Conservation (phyloP, 1,140 invertebrate genomes). For the Probaryconus sp. region DNA sequence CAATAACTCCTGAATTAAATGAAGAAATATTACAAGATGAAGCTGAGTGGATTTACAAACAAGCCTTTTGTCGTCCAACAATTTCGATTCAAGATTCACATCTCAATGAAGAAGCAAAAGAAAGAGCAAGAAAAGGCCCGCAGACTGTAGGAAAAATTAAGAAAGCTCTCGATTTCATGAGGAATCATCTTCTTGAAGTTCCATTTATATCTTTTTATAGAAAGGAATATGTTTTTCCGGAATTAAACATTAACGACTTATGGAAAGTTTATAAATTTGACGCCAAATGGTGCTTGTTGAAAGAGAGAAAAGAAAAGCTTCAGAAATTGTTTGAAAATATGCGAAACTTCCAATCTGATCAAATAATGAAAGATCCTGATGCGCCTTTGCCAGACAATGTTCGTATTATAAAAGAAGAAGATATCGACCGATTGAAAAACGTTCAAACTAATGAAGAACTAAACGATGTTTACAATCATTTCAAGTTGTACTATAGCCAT, state of each 20-base stretch:
- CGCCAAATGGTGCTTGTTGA: slow-evolving; percentile 97
- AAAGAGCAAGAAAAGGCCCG: slow-evolving; percentile 80
- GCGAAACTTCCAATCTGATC: slow-evolving; percentile 93
- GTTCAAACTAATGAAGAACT: slow-evolving; percentile 94
- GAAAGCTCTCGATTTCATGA: slow-evolving; percentile 96
- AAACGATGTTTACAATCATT: slow-evolving; percentile 95
- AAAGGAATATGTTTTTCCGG: slow-evolving; percentile 98
- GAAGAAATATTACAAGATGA: slow-evolving; percentile 95
- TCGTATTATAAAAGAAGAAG: slow-evolving; percentile 90
- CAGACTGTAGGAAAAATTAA: slow-evolving; percentile 92
- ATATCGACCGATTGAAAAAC: slow-evolving; percentile 88
- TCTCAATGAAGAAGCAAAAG: slow-evolving; percentile 79
- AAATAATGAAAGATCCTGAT: slow-evolving; percentile 90
- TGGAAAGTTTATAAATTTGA: slow-evolving; percentile 99
- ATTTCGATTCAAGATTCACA: slow-evolving; percentile 87
- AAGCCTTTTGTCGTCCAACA: slow-evolving; percentile 91
- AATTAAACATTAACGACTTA: slow-evolving; percentile 95
- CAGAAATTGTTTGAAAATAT: slow-evolving; percentile 93
- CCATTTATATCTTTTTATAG: slow-evolving; percentile 99
- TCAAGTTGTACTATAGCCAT: slow-evolving; percentile 93
- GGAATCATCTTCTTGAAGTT: slow-evolving; percentile 96
- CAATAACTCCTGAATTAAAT: slow-evolving; percentile 88
- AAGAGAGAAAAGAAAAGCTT: slow-evolving; percentile 91
- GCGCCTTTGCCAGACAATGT: slow-evolving; percentile 90
- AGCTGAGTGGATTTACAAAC: slow-evolving; percentile 98